Base-by-base conservation (phyloP, 1,140 invertebrate species). In the Ctenoplectra terminalis region DNA sequence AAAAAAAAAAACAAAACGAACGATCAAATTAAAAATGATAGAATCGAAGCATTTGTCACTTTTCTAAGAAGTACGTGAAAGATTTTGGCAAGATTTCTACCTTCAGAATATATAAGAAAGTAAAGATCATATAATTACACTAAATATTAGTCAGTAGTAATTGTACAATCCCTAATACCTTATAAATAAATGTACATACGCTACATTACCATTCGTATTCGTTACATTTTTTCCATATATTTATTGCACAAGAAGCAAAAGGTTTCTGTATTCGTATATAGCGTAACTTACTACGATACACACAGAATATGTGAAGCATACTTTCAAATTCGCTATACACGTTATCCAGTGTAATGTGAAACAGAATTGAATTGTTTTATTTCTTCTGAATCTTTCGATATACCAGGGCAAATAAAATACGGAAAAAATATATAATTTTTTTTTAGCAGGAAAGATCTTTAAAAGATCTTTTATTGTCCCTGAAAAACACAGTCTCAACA, bases 41-140 rank as follows among this genome's bases (percentile, higher is more conserved):
- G 31, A 78, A 34, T n/a, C 11, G 1, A 63, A 50, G 34, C 17
- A 29, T 72, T 34, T 52, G 56, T 46, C 67, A 61, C n/a, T 26
- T 71, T 60, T 6, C 7, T 50, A 79, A 17, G 54, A 34, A 72
- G 13, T 43, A 58, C n/a, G 9, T 50, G 50, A 61, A 79, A 40
- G 17, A 60, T 72, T 79, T 79, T 61, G 76, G 69, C 76, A 79
- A 79, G 76, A 79, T 79, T 79, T 61, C 54, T 69, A 77, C 8
- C 37, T 76, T 79, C 26, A 23, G 60, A 48, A 43, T 48, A 50
- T 79, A 48, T 72, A 72, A 72, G 76, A 79, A 79, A 79, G 20
- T 79, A 63, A 79, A 61, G 67, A 79, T 79, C 76, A 71, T 72
- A 79, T 72, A 72, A 79, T 79, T 79, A 79, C 56, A 79, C 56